phyloP scores from a whole-genome alignment of 2,888 invertebrate species.

The Idaea aversata region DNA sequence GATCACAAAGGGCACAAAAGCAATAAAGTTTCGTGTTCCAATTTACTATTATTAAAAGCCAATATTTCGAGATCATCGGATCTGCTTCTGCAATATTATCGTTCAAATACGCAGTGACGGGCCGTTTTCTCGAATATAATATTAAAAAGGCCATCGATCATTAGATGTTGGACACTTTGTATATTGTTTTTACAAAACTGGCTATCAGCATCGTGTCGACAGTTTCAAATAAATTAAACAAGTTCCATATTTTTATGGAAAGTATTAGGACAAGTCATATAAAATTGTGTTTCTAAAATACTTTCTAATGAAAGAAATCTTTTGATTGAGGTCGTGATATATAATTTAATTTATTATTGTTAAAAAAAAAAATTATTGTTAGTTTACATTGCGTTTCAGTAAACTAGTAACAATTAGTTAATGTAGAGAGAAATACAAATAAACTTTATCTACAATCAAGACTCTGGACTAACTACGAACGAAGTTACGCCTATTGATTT shows the following conservation, averaged over 20 bases:
- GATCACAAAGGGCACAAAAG: background rate
- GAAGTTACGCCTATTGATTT: too few species aligned
- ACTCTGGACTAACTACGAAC: too few species aligned
- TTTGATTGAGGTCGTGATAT: too few species aligned
- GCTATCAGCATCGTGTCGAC: conserved; percentile 14
- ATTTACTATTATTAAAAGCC: background rate
- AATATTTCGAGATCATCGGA: background rate
- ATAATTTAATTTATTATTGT: too few species aligned
- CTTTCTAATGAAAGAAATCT: too few species aligned
- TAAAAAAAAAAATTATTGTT: too few species aligned
- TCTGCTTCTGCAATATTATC: background rate
- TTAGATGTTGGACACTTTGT: conserved; percentile 27
- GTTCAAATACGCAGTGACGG: conserved; percentile 11
- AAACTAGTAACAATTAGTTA: too few species aligned
- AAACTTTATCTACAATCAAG: too few species aligned
- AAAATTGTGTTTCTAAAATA: too few species aligned
- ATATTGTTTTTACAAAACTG: conserved; percentile 23
- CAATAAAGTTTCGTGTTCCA: background rate
- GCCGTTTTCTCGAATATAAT: conserved; percentile 14
- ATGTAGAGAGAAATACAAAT: too few species aligned
- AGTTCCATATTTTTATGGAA: background rate
- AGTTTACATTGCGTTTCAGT: too few species aligned
- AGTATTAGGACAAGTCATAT: background rate
- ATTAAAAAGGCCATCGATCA: conserved; percentile 35
- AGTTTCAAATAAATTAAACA: conserved; percentile 11